These are phyloP conservation scores for Diarsia mendica DNA, from an alignment of 2,888 invertebrate species.

Conservation along the genomic window DNA sequence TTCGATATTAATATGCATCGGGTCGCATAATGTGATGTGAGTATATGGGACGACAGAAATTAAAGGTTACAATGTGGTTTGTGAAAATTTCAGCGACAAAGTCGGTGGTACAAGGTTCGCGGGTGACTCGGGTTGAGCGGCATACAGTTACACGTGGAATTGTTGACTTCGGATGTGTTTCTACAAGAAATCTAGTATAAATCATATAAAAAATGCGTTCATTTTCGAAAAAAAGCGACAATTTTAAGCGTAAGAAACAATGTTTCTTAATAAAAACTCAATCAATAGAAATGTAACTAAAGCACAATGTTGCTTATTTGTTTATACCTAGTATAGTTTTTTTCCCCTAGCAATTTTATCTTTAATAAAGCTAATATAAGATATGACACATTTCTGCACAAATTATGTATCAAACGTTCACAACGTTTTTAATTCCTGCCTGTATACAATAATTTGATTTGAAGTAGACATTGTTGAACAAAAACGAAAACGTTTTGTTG, in stretches of 20 bases:
- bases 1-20: slow-evolving; percentile 53
- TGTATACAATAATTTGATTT: neutral
- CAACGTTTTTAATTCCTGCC: neutral
- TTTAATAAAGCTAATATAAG: neutral
- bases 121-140: neutral
- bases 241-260: too few species aligned
- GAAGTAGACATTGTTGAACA: neutral
- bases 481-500: neutral
- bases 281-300: too few species aligned
- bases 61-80: neutral
- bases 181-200: neutral
- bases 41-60: neutral
- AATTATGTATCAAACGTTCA: neutral
- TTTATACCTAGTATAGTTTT: too few species aligned
- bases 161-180: neutral
- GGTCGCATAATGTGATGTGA: slow-evolving; percentile 54
- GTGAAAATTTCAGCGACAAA: neutral
- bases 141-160: neutral
- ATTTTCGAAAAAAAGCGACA: too few species aligned
- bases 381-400: neutral
- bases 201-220: too few species aligned
- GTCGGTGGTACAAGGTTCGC: neutral
- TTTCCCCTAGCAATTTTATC: too few species aligned
- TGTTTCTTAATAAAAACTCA: too few species aligned
- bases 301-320: too few species aligned